These are phyloP conservation scores for Hyles lineata DNA, from an alignment of 2,888 invertebrate genomes.

Conservation along the genomic window DNA sequence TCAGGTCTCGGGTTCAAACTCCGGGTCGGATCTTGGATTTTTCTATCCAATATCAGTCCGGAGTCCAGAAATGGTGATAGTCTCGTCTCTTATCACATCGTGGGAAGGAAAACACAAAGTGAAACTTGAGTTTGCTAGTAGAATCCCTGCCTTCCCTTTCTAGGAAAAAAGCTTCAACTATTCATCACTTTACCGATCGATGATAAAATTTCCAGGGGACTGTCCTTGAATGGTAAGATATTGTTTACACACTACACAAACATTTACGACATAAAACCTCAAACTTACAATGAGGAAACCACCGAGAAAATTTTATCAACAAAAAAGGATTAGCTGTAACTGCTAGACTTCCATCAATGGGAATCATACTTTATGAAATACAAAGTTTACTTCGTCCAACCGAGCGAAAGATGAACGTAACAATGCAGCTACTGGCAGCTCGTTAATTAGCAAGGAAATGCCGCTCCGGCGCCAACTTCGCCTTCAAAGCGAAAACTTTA, in stretches of 20 bases:
- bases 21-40: too few species aligned
- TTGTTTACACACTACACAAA: not conserved
- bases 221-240: too few species aligned
- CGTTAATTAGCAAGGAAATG: conserved; percentile 70
- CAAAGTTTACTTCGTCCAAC: conserved; percentile 53
- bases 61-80: too few species aligned
- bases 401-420: conserved; percentile 54
- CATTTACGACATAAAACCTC: not conserved
- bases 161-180: too few species aligned
- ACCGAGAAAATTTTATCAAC: not conserved
- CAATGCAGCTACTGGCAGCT: conserved; percentile 60
- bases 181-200: too few species aligned
- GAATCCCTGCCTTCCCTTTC: too few species aligned
- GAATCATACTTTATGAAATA: conserved; percentile 37
- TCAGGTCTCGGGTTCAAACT: too few species aligned
- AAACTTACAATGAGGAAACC: not conserved
- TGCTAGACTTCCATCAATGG: conserved; percentile 29
- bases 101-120: too few species aligned
- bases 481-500: conserved; percentile 59
- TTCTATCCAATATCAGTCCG: too few species aligned
- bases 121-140: too few species aligned
- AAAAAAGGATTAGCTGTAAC: conserved; percentile 17
- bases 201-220: too few species aligned
- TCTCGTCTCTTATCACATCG: too few species aligned
- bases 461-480: conserved; percentile 57